A percentile compares a stretch with the other conserved stretches of the same genome.
phyloP scores from a whole-genome alignment of 2,113 vertebrate genomes.

The Pedionomus torquatus region DNA sequence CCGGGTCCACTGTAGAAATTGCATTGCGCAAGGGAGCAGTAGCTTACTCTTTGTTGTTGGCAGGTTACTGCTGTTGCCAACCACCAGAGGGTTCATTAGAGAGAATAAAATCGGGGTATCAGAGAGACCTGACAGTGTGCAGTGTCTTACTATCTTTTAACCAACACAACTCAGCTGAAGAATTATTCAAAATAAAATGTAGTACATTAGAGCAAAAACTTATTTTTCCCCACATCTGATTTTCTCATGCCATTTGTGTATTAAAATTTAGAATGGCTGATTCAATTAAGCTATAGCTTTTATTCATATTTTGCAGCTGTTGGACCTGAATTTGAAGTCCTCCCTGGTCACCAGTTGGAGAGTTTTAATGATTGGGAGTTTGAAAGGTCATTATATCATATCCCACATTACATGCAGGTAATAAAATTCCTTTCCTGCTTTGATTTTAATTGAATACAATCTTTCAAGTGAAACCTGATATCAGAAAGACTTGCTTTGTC shows the following conservation, averaged over 20 bases:
- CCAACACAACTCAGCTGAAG: not conserved
- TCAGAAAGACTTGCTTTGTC: conserved; percentile 68
- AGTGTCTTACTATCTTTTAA: not conserved
- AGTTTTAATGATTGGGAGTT: conserved; percentile 75
- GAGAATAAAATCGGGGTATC: not conserved
- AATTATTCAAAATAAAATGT: conserved; percentile 50
- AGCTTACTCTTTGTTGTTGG: not conserved
- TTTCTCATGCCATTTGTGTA: conserved; percentile 62
- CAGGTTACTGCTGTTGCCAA: conserved; percentile 8
- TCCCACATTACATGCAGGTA: conserved; percentile 68
- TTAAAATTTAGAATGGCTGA: conserved; percentile 69
- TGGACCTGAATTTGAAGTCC: conserved; percentile 73
- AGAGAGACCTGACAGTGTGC: not conserved
- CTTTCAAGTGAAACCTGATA: conserved; percentile 69
- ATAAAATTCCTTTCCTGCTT: conserved; percentile 74
- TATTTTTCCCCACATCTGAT: conserved; percentile 45
- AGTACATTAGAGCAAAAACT: conserved; percentile 33
- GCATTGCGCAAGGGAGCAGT: not conserved
- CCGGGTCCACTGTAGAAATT: not conserved
- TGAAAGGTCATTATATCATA: conserved; percentile 78
- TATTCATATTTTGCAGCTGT: conserved; percentile 76
- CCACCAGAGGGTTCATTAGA: not conserved
- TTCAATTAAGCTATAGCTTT: conserved; percentile 74
- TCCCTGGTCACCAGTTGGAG: conserved; percentile 74
- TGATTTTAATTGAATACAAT: conserved; percentile 77